phyloP scores from a whole-genome alignment of 2,113 vertebrate species.

The Ibidorhyncha struthersii region DNA sequence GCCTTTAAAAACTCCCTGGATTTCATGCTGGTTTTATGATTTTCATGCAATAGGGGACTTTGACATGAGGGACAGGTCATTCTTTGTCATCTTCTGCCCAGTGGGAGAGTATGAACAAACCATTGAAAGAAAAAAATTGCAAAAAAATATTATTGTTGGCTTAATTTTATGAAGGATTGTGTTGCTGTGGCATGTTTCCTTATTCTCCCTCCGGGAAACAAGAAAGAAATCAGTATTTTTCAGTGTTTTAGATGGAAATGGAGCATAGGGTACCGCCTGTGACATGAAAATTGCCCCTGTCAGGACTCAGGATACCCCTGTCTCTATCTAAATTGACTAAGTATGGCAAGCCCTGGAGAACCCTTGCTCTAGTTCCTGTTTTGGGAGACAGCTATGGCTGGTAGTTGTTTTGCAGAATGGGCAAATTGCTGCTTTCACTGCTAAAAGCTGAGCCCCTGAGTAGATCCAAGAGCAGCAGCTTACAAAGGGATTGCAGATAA shows the following conservation, averaged over 20 bases:
- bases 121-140: conserved; percentile 7
- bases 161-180: conserved; percentile 27
- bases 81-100: conserved; percentile 16
- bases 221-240: background rate
- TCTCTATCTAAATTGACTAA: background rate
- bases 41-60: background rate
- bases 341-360: background rate
- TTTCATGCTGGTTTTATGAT: conserved; percentile 26
- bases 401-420: background rate
- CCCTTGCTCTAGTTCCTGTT: background rate
- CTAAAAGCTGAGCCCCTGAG: background rate
- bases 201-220: background rate
- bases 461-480: background rate
- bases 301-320: background rate
- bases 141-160: conserved; percentile 46
- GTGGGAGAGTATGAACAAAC: conserved; percentile 5
- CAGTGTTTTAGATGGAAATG: background rate
- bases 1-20: background rate
- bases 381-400: background rate
- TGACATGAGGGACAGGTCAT: background rate
- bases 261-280: background rate
- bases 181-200: conserved; percentile 7
- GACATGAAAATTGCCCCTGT: background rate
- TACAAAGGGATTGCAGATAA: background rate
- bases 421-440: background rate